These are phyloP conservation scores for Apomyelois bistriatella DNA, from an alignment of 2,888 invertebrate genomes.

Conservation along the genomic window DNA sequence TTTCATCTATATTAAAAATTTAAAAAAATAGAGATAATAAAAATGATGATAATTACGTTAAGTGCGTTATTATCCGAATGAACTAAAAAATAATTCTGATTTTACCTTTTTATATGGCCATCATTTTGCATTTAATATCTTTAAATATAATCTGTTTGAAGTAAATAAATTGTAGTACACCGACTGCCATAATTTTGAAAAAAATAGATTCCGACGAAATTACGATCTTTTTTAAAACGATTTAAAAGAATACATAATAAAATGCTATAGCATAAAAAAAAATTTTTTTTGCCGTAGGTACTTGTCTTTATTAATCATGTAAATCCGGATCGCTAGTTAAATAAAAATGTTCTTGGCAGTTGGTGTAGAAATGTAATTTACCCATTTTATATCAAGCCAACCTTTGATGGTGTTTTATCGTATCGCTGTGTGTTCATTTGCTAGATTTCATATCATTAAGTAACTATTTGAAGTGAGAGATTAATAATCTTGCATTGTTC, in stretches of 20 bases:
- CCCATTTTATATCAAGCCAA: neutral
- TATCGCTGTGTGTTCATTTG: constrained; percentile 9
- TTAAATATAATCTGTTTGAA: neutral
- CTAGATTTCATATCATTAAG: constrained; percentile 8
- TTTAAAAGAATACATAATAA: no score
- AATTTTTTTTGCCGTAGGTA: no score
- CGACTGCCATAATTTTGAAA: no score
- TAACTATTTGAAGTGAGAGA: constrained; percentile 3
- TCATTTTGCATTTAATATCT: neutral
- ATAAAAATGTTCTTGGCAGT: neutral
- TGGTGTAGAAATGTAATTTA: neutral
- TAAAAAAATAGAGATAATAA: neutral
- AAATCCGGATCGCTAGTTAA: no score
- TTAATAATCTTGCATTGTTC: neutral
- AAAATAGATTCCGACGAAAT: no score
- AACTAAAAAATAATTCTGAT: neutral
- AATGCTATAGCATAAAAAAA: no score
- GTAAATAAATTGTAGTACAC: neutral
- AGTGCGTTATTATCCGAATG: neutral
- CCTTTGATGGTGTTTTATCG: neutral
- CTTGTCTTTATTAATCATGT: no score
- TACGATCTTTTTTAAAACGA: no score
- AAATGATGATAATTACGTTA: neutral
- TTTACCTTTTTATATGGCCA: neutral
- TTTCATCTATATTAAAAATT: neutral